These are phyloP conservation scores for Philypnodon macrostomus DNA, from an alignment of 2,797 vertebrate species.

Conservation along the genomic window DNA sequence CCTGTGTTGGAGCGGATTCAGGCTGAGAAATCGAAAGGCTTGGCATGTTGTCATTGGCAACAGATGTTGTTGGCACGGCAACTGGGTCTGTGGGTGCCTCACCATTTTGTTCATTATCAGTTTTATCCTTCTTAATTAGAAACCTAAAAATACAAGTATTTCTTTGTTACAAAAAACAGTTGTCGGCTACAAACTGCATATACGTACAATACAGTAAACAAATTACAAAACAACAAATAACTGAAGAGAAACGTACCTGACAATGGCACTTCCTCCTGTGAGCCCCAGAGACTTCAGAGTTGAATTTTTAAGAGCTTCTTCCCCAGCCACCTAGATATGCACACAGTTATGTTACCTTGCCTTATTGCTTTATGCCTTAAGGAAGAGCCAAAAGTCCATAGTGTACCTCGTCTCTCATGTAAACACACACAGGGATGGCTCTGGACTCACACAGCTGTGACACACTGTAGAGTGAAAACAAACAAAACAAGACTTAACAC, in stretches of 20 bases:
- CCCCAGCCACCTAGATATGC: conserved; percentile 81
- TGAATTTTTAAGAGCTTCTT: conserved; percentile 80
- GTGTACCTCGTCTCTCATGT: conserved; percentile 96
- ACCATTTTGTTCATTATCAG: conserved; percentile 32
- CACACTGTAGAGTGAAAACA: conserved; percentile 61
- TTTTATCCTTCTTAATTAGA: conserved; percentile 66
- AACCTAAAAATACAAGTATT: too few species aligned
- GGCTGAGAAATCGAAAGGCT: conserved; percentile 4
- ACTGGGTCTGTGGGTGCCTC: conserved; percentile 27
- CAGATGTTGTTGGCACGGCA: conserved; percentile 26
- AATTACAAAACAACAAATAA: too few species aligned
- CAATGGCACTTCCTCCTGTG: conserved; percentile 87
- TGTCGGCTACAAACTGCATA: too few species aligned
- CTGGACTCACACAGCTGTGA: conserved; percentile 70
- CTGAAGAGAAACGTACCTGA: conserved; percentile 89
- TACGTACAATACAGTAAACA: too few species aligned
- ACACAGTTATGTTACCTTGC: conserved; percentile 19
- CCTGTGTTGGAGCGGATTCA: conserved; percentile 15
- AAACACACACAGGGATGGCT: conserved; percentile 87
- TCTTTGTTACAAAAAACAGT: conserved; percentile 9
- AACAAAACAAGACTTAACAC: conserved; percentile 12
- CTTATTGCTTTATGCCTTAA: conserved; percentile 29
- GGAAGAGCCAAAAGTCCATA: conserved; percentile 15
- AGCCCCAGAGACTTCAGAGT: conserved; percentile 90
- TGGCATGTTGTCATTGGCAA: conserved; percentile 37